A percentile compares a stretch with the other conserved stretches of the same genome.
Evolutionary conservation across 2,888 invertebrate genomes (phyloP).

Genomic region (Achlya flavicornis): DNA sequence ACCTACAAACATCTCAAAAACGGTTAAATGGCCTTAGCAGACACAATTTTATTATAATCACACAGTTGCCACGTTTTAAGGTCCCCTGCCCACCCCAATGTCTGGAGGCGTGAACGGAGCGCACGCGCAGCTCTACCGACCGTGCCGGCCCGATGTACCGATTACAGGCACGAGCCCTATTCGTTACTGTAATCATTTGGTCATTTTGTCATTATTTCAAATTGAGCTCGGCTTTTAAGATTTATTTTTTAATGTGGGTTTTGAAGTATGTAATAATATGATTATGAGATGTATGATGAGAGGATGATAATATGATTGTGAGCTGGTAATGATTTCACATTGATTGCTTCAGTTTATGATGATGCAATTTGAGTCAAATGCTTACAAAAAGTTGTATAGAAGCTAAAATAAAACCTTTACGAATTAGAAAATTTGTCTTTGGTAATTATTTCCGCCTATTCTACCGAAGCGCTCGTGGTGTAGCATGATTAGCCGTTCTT

Average conservation of each 20-base stretch:
- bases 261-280: neutral
- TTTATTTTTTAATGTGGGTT: neutral
- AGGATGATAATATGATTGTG: neutral
- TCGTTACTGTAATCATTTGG: conserved; percentile 9
- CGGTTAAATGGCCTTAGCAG: conserved; percentile 1
- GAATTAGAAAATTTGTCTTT: too few relatives aligned
- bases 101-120: conserved; percentile 34
- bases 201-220: conserved; percentile 16
- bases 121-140: conserved; percentile 48
- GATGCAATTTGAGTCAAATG: too few relatives aligned
- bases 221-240: neutral
- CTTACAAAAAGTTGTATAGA: too few relatives aligned
- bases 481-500: too few relatives aligned
- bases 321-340: neutral
- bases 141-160: conserved; percentile 42
- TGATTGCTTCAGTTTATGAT: neutral
- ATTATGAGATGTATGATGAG: neutral
- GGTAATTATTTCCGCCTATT: too few relatives aligned
- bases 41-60: conserved; percentile 21
- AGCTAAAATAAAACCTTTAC: neutral
- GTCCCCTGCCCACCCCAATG: conserved; percentile 37
- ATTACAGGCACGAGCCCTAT: conserved; percentile 26
- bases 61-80: conserved; percentile 21
- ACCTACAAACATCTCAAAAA: neutral
- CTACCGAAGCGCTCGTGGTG: too few relatives aligned